Base-by-base conservation (phyloP, 2,888 invertebrate genomes). In the Exocentrus adspersus region DNA sequence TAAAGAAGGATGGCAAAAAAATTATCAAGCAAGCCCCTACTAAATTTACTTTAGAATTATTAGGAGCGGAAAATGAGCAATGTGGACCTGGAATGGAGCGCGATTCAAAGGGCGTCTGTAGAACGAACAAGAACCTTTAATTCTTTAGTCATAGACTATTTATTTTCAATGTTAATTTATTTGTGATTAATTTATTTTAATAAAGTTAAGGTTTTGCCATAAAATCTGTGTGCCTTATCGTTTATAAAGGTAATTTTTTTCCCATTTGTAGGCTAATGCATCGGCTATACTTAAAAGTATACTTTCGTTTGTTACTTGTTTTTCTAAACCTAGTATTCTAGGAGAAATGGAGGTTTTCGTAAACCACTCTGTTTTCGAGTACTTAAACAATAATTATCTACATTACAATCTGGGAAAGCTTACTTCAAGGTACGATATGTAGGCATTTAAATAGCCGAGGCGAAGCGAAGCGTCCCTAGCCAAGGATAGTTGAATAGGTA, bases 41-140 rank as follows among this genome's bases (percentile, higher is more conserved):
- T 2, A 69, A 72, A 43, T 73, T 83, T 70, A 84, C 87, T 68
- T 81, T 85, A 75, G 87, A 85, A 74, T 83, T 91, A 45, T 74
- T 92, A 16, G 90, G 91, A 0, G 90, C 88, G 16, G 81, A 77
- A 12, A 85, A 85, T 53, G 92, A 92, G 76, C 90, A 92, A 77
- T 92, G 92, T 79, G 92, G 92, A 14, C 92, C 92, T 0, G 91
- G 88, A 50, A 85, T 89, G 73, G 85, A 85, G 71, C 86, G 92
- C 28, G 90, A 92, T 77, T 85, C 87, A n/a, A 85, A 86, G 62
- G 91, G 92, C 6, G 85, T 90, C 43, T 89, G 88, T 75, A 75
- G 69, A 16, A 45, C 57, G 10, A 61, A 30, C 28, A 19, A 60
- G 37, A 64, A 64, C 28, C 3, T 54, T 43, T 32, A 24, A 57